Evolutionary conservation across 2,113 vertebrate genomes (phyloP).

Genomic region (Calidris pugnax): DNA sequence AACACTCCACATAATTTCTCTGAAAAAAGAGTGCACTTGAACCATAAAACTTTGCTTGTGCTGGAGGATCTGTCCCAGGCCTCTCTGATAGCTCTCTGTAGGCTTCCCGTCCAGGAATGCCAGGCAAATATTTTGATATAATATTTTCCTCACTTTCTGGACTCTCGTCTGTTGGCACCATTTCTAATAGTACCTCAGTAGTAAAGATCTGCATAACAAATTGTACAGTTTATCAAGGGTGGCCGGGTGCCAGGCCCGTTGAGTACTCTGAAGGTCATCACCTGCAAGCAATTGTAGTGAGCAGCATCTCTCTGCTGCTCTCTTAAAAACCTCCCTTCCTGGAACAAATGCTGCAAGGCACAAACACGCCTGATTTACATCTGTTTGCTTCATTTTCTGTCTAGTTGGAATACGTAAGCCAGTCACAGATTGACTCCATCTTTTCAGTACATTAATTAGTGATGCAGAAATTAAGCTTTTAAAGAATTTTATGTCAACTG

Average conservation of each 20-base stretch:
- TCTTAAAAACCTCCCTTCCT: not conserved
- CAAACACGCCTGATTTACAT: not conserved
- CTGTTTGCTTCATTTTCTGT: not conserved
- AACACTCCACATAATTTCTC: not conserved
- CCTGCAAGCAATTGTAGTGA: not conserved
- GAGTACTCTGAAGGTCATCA: not conserved
- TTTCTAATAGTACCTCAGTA: not conserved
- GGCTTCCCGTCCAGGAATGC: not conserved
- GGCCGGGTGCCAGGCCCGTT: not conserved
- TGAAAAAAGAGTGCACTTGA: not conserved
- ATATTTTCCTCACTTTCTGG: not conserved
- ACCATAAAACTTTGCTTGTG: not conserved
- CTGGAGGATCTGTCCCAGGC: not conserved
- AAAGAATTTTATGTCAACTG: not conserved
- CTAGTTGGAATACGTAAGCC: not conserved
- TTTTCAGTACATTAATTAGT: not conserved
- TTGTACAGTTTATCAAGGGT: not conserved
- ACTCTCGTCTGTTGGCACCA: not conserved
- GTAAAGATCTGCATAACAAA: not conserved
- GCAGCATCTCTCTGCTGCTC: not conserved
- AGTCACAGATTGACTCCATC: fast-evolving
- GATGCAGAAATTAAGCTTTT: not conserved
- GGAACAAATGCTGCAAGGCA: not conserved
- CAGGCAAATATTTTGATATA: not conserved
- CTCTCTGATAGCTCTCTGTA: not conserved